Percentiles rank a stretch among this genome's conserved stretches.
phyloP scores from a whole-genome alignment of 2,797 vertebrate genomes.

The Leptoclinus maculatus region DNA sequence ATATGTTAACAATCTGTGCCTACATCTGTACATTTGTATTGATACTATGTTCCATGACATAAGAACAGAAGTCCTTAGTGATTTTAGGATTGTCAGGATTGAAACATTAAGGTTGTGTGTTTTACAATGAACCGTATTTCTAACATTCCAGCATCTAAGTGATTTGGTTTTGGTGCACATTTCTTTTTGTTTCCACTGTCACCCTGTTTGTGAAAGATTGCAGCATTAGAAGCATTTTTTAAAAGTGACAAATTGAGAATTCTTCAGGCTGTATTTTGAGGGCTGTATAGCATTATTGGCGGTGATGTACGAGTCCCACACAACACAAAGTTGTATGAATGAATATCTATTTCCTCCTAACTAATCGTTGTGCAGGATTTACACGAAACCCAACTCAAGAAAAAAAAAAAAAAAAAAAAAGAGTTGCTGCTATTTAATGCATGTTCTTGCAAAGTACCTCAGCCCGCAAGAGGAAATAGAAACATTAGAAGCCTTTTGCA shows the following conservation, averaged over 20 bases:
- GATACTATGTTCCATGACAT: too few species aligned
- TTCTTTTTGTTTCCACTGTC: not conserved
- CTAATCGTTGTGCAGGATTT: not conserved
- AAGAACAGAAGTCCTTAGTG: not conserved
- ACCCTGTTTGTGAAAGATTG: not conserved
- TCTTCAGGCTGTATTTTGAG: not conserved
- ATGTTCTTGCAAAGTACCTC: not conserved
- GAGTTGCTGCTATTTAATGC: not conserved
- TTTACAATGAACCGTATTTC: not conserved
- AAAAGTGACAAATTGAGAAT: not conserved
- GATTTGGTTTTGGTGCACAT: not conserved
- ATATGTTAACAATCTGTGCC: not conserved
- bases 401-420: not conserved
- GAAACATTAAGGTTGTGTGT: not conserved
- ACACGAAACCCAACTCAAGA: not conserved
- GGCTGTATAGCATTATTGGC: not conserved
- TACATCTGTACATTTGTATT: not conserved
- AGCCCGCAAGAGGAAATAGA: not conserved
- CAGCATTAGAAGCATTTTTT: not conserved
- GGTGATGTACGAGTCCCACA: not conserved
- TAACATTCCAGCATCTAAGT: not conserved
- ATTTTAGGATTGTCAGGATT: not conserved
- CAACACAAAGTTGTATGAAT: conserved; percentile 1
- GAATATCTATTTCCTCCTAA: not conserved
- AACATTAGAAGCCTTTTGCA: conserved; percentile 2